Conservation (phyloP, 2,797 vertebrate species). For the Antennarius maculatus region DNA sequence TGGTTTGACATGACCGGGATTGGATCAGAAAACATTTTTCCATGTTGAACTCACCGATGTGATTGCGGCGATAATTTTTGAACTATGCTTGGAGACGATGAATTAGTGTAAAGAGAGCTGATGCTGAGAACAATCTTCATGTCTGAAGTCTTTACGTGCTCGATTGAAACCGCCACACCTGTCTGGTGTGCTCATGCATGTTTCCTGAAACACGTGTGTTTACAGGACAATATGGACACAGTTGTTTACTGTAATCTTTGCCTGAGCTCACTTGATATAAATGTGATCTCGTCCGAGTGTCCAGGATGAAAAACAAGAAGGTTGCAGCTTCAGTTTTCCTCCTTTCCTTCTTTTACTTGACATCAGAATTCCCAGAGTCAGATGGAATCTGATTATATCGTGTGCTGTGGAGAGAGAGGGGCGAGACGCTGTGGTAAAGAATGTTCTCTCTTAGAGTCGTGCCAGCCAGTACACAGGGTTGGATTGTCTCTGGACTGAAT, state of each 20-base stretch:
- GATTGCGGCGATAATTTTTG: neutral
- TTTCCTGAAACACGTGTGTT: constrained; percentile 28
- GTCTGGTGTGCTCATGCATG: constrained; percentile 6
- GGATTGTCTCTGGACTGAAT: constrained; percentile 45
- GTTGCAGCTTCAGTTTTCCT: constrained; percentile 12
- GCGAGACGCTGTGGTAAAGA: constrained; percentile 45
- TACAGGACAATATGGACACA: constrained; percentile 31
- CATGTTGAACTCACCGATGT: no score
- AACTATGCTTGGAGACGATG: neutral
- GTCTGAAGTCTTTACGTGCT: no score
- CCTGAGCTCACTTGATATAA: constrained; percentile 33
- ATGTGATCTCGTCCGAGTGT: constrained; percentile 32
- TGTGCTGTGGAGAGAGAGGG: constrained; percentile 30
- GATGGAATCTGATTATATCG: constrained; percentile 57
- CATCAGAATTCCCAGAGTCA: constrained; percentile 37
- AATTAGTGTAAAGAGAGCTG: neutral
- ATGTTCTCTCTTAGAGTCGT: constrained; percentile 24
- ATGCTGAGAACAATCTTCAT: neutral
- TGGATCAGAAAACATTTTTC: no score
- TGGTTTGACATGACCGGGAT: neutral
- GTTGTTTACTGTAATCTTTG: constrained; percentile 64
- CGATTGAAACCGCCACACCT: neutral
- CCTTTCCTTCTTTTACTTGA: constrained; percentile 12
- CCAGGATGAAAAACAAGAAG: constrained; percentile 1
- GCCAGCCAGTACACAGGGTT: constrained; percentile 43